Conservation (phyloP, 2,888 invertebrate species). For the Rhimphoctona megacephalus region DNA sequence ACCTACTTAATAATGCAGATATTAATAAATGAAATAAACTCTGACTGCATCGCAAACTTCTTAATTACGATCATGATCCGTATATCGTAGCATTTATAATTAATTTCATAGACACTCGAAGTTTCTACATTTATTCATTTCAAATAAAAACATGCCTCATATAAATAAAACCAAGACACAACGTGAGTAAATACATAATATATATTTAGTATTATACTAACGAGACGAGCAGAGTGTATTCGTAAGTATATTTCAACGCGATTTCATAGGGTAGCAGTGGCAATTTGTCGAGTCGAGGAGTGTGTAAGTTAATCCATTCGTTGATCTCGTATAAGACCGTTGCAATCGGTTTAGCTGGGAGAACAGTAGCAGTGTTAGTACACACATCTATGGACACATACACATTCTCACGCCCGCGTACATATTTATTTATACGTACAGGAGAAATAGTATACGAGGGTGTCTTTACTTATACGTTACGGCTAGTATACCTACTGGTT, state of each 20-base stretch:
- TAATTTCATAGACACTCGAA: background rate
- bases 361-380: constrained; percentile 58
- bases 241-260: constrained; percentile 60
- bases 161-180: background rate
- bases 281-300: constrained; percentile 67
- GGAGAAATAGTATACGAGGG: constrained; percentile 59
- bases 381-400: constrained; percentile 14
- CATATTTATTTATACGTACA: constrained; percentile 5
- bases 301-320: constrained; percentile 69
- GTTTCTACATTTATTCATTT: constrained; percentile 1
- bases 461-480: constrained; percentile 44
- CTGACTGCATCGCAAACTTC: background rate
- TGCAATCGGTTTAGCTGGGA: constrained; percentile 64
- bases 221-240: constrained; percentile 52
- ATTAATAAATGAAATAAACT: background rate
- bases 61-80: background rate
- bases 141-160: background rate
- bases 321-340: constrained; percentile 66
- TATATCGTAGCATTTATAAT: background rate
- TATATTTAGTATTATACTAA: constrained; percentile 51
- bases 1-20: background rate
- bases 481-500: constrained; percentile 64
- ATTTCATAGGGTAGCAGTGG: constrained; percentile 65
- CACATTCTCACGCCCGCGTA: background rate
- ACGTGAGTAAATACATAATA: constrained; percentile 29